phyloP scores from a whole-genome alignment of 2,888 invertebrate species.

The Leptinotarsa rubiginosa region DNA sequence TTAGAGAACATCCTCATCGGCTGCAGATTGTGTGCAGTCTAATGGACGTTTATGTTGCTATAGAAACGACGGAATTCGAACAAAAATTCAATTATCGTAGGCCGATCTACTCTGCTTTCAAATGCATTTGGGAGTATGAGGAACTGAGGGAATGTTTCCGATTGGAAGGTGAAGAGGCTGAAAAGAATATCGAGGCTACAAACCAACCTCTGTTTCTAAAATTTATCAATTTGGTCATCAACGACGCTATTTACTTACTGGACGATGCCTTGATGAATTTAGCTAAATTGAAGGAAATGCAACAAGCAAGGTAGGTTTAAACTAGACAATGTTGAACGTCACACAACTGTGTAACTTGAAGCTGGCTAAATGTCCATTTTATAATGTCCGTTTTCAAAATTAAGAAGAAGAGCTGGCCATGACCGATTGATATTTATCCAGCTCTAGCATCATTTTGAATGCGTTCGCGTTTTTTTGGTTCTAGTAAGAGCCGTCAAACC shows the following conservation, averaged over 20 bases:
- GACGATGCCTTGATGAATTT: slow-evolving; percentile 93
- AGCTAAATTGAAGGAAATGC: slow-evolving; percentile 87
- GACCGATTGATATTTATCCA: too few relatives aligned
- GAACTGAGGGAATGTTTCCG: slow-evolving; percentile 83
- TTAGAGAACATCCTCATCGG: slow-evolving; percentile 80
- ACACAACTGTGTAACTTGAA: not conserved
- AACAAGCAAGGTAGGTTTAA: slow-evolving; percentile 75
- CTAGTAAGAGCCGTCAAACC: too few relatives aligned
- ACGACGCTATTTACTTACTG: slow-evolving; percentile 95
- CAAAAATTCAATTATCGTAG: slow-evolving; percentile 96
- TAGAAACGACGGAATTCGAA: slow-evolving; percentile 98
- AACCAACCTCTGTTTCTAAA: slow-evolving; percentile 92
- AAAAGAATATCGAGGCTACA: slow-evolving; percentile 88
- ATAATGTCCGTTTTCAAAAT: too few relatives aligned
- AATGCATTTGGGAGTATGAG: slow-evolving; percentile 87
- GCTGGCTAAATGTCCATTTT: not conserved
- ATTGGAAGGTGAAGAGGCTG: slow-evolving; percentile 83
- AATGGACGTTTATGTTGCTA: slow-evolving; percentile 94
- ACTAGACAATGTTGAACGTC: too few relatives aligned
- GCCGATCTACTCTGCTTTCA: slow-evolving; percentile 95
- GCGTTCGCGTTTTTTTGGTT: too few relatives aligned
- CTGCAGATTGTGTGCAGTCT: slow-evolving; percentile 82
- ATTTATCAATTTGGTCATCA: slow-evolving; percentile 96
- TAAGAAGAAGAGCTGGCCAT: too few relatives aligned
- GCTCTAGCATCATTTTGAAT: too few relatives aligned